A percentile compares a stretch with the other conserved stretches of the same genome.
Evolutionary conservation across 2,113 vertebrate species (phyloP).

Genomic region (Xenopus borealis): DNA sequence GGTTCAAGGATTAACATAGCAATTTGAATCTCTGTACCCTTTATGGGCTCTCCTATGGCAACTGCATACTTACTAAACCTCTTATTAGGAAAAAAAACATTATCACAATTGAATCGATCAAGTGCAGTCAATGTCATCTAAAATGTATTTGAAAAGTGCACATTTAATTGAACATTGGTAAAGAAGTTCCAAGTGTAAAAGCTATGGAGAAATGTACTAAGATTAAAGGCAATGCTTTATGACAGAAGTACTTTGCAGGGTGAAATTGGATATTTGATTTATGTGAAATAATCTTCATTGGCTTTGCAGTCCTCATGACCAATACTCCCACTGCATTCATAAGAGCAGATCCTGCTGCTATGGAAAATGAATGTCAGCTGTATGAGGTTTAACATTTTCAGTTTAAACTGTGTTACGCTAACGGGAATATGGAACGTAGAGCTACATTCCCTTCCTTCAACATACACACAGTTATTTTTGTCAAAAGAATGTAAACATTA

Average conservation of each 20-base stretch:
- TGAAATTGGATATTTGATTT: conserved; percentile 6
- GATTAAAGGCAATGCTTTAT: not conserved
- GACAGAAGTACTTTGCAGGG: not conserved
- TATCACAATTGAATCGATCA: not conserved
- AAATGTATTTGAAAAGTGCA: not conserved
- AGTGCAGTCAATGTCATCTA: conserved; percentile 1
- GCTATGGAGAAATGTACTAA: not conserved
- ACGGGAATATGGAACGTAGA: no score
- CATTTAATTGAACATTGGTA: not conserved
- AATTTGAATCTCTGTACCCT: not conserved
- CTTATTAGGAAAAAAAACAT: not conserved
- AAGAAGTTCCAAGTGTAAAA: not conserved
- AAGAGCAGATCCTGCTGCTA: not conserved
- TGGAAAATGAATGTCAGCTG: not conserved
- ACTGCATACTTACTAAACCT: not conserved
- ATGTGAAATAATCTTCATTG: conserved; percentile 1
- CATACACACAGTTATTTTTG: no score
- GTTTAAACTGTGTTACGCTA: no score
- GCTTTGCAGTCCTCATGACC: not conserved
- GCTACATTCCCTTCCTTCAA: no score
- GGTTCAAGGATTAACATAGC: conserved; percentile 4
- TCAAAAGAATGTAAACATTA: no score
- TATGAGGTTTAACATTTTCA: not conserved
- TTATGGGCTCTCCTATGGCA: not conserved
- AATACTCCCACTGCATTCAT: not conserved